These are phyloP conservation scores for Atta cephalotes DNA, from an alignment of 1,140 invertebrate species.

Conservation along the genomic window DNA sequence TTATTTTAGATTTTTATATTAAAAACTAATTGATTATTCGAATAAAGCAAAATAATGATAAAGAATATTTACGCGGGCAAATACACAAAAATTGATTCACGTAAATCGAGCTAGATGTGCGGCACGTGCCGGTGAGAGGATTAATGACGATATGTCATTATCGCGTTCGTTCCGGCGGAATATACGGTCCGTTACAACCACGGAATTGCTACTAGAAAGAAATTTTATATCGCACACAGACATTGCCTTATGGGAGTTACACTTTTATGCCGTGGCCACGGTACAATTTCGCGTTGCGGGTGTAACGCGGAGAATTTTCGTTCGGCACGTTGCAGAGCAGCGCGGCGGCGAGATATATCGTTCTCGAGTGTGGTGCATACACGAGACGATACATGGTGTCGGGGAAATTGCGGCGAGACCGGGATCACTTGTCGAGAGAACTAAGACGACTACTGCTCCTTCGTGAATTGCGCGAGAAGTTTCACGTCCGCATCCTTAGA, in stretches of 20 bases:
- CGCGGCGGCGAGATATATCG: conserved; percentile 24
- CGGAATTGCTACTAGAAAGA: conserved; percentile 36
- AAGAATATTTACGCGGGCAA: conserved; percentile 25
- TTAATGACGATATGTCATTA: conserved; percentile 56
- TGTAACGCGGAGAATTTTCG: conserved; percentile 30
- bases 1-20: not conserved
- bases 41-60: conserved; percentile 19
- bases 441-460: not conserved
- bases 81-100: conserved; percentile 9
- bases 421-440: conserved; percentile 27
- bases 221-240: conserved; percentile 49
- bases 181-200: conserved; percentile 25
- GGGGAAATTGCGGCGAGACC: conserved; percentile 15
- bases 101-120: not conserved
- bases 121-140: conserved; percentile 45
- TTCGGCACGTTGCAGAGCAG: not conserved
- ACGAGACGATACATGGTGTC: conserved; percentile 3
- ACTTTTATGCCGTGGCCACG: conserved; percentile 56
- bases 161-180: not conserved
- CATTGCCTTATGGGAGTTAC: conserved; percentile 60
- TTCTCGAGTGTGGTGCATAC: conserved; percentile 10
- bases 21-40: not conserved
- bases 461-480: not conserved
- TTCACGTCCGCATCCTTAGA: not conserved
- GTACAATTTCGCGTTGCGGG: conserved; percentile 55